phyloP scores from a whole-genome alignment of 2,888 invertebrate genomes.

The Agapetus fuscipes region DNA sequence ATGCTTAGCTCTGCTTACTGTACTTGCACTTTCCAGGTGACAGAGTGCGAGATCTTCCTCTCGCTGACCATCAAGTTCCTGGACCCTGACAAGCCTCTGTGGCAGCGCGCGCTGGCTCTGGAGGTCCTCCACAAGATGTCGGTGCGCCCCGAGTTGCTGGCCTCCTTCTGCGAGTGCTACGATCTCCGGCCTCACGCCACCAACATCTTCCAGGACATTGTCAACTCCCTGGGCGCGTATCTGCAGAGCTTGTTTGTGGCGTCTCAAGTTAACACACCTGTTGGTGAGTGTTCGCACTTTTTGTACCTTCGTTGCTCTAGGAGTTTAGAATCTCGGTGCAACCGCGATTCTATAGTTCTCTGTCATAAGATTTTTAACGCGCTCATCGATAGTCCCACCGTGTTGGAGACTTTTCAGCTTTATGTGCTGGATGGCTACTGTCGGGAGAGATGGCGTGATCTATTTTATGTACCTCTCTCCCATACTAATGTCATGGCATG shows the following conservation, averaged over 20 bases:
- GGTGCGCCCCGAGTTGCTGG: conserved; percentile 72
- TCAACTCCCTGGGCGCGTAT: conserved; percentile 86
- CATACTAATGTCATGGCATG: too few relatives aligned
- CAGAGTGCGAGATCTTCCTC: conserved; percentile 97
- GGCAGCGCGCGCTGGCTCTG: conserved; percentile 91
- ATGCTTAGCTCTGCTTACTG: too few relatives aligned
- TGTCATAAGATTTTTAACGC: too few relatives aligned
- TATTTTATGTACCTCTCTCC: too few relatives aligned
- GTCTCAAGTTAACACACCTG: conserved; percentile 51
- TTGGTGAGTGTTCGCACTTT: conserved; percentile 30
- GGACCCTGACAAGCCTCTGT: conserved; percentile 92
- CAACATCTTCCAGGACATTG: conserved; percentile 90
- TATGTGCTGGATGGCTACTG: too few relatives aligned
- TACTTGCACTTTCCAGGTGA: conserved; percentile 66
- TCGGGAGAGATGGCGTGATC: too few relatives aligned
- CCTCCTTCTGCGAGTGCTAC: conserved; percentile 90
- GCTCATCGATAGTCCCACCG: too few relatives aligned
- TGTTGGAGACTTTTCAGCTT: too few relatives aligned
- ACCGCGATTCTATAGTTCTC: too few relatives aligned
- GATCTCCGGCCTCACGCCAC: conserved; percentile 92
- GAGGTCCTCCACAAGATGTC: conserved; percentile 95
- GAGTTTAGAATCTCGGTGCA: too few relatives aligned
- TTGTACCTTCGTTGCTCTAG: too few relatives aligned
- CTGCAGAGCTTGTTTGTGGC: conserved; percentile 85
- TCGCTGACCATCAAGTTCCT: conserved; percentile 94